Evolutionary conservation across 2,797 vertebrate genomes (phyloP), one percentile per base, ranked within the genome.

Genomic region (Clamator glandarius): DNA sequence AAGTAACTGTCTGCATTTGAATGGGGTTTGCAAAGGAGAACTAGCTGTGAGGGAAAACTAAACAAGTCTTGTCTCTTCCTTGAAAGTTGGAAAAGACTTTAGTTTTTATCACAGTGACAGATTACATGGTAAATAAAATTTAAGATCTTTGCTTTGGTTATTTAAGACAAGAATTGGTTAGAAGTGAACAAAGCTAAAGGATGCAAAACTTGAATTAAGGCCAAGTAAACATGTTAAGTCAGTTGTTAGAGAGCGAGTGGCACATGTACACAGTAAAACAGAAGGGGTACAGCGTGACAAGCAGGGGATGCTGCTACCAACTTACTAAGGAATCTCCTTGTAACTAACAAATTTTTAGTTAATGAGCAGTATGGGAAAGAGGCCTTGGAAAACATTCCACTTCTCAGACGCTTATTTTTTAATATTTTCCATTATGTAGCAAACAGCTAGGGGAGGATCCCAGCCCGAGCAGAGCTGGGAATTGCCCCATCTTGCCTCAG

Each of bases 1-100:
- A 91, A 93, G 96, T 96, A 87, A 79, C 89, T 91, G 95, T 94
- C 96, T 82, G 94, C 89, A 76, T 94, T 74, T 87, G 89, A 90
- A 85, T 88, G 76, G 89, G 76, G 85, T 91, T 95, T 84, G 52
- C 74, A 92, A 91, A 97, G 91, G 68, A 90, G 95, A 95, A 97
- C 72, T 77, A 90, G 87, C 86, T 87, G 74, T 58, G 51, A 74
- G 91, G 72, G 57, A 92, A 78, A 82, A 88, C 59, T 24, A 68
- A 93, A 84, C 50, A 70, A 78, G 70, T 84, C 66, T 84, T 79
- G 85, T 92, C 74, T 93, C 89, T 95, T 90, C 87, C 90, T 64
- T 92, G 67, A 19, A 92, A 89, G 68, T 70, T 80, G 69, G 87
- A 83, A 92, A 84, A 92, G 57, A 67, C 81, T 93, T 93, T 90